phyloP scores from a whole-genome alignment of 2,113 vertebrate species.

The Phalacrocorax aristotelis region DNA sequence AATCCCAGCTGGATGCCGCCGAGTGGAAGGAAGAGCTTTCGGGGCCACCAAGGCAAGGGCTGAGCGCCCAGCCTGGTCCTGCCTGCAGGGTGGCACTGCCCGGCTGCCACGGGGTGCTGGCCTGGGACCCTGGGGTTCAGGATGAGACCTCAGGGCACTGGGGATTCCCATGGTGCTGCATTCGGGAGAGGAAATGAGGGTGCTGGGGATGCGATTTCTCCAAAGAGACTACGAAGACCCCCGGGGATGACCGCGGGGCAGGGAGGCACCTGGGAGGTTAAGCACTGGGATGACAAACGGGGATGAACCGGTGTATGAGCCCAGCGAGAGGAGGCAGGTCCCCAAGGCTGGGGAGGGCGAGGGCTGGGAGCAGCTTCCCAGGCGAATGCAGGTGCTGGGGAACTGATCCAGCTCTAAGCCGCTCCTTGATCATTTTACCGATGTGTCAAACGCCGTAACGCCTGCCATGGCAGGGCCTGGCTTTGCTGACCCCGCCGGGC shows the following conservation, averaged over 20 bases:
- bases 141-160: not conserved
- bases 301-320: accelerated
- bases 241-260: not conserved
- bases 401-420: not conserved
- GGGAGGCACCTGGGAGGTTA: not conserved
- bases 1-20: not conserved
- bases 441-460: not conserved
- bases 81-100: not conserved
- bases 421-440: not conserved
- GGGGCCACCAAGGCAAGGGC: not conserved
- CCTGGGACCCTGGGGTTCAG: not conserved
- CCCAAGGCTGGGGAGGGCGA: accelerated
- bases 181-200: accelerated
- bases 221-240: not conserved
- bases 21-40: not conserved
- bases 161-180: not conserved
- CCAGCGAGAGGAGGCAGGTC: not conserved
- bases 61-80: not conserved
- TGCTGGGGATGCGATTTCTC: not conserved
- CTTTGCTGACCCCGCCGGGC: not conserved
- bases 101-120: not conserved
- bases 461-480: not conserved
- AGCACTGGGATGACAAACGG: accelerated
- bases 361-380: not conserved
- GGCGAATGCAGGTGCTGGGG: not conserved